phyloP scores from a whole-genome alignment of 2,888 invertebrate genomes.

The Automeris io region DNA sequence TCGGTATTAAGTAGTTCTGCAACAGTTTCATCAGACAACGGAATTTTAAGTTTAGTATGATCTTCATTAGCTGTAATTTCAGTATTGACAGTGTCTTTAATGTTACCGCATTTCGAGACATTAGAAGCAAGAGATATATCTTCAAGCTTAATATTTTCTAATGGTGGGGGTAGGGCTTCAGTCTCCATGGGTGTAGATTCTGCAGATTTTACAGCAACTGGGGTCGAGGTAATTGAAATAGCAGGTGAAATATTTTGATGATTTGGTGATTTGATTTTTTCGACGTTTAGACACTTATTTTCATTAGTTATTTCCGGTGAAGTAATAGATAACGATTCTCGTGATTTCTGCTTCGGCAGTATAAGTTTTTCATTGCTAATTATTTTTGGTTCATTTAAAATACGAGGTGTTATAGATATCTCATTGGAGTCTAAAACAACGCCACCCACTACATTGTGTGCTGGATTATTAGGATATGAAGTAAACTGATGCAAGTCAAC shows the following conservation, averaged over 20 bases:
- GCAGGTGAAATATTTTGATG: slow-evolving; percentile 37
- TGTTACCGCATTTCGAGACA: slow-evolving; percentile 25
- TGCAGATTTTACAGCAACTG: slow-evolving; percentile 45
- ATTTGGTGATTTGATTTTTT: slow-evolving; percentile 53
- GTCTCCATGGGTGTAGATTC: slow-evolving; percentile 44
- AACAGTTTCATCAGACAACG: not conserved
- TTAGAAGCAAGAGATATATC: slow-evolving; percentile 39
- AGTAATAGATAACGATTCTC: slow-evolving; percentile 49
- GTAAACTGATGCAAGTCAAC: slow-evolving; percentile 62
- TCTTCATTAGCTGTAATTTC: slow-evolving; percentile 12
- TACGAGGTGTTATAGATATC: slow-evolving; percentile 60
- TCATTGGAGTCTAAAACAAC: slow-evolving; percentile 56
- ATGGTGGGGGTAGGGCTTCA: slow-evolving; percentile 50
- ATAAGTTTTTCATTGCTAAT: slow-evolving; percentile 39
- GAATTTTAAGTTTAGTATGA: slow-evolving; percentile 10
- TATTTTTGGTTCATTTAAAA: slow-evolving; percentile 35
- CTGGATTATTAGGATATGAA: slow-evolving; percentile 45
- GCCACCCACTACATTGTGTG: slow-evolving; percentile 34
- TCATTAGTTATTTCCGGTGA: slow-evolving; percentile 50
- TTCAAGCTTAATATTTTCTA: slow-evolving; percentile 43
- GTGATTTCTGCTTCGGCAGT: slow-evolving; percentile 47
- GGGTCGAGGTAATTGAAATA: slow-evolving; percentile 41
- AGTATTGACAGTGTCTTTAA: slow-evolving; percentile 12
- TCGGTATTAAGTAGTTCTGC: not conserved
- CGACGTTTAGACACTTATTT: slow-evolving; percentile 48